These are phyloP conservation scores for Psettodes erumei DNA, from an alignment of 2,113 vertebrate genomes.

Conservation along the genomic window DNA sequence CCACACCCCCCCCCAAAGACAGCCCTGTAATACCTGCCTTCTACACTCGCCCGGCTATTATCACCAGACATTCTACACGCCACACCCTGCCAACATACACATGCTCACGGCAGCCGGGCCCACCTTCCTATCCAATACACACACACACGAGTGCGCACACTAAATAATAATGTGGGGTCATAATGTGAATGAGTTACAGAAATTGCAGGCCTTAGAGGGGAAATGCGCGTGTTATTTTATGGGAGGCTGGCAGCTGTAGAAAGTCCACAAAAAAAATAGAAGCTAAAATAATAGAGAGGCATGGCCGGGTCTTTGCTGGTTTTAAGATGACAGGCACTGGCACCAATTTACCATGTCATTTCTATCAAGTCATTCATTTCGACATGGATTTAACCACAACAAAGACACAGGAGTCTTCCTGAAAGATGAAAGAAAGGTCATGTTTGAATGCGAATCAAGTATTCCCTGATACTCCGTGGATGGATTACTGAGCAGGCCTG, in stretches of 20 bases:
- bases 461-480: background rate
- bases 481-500: background rate
- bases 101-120: conserved; percentile 51
- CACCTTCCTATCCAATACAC: conserved; percentile 65
- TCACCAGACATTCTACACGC: conserved; percentile 68
- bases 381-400: conserved; percentile 28
- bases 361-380: conserved; percentile 42
- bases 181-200: conserved; percentile 71
- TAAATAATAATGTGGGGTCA: conserved; percentile 79
- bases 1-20: conserved; percentile 56
- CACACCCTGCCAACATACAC: conserved; percentile 78
- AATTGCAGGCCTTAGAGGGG: conserved; percentile 71
- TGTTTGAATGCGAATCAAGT: conserved; percentile 47
- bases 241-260: conserved; percentile 71
- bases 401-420: conserved; percentile 9
- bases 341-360: conserved; percentile 41
- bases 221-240: conserved; percentile 79
- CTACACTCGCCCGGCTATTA: conserved; percentile 73
- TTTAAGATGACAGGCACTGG: conserved; percentile 54
- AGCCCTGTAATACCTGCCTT: conserved; percentile 79
- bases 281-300: conserved; percentile 66
- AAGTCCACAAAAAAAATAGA: conserved; percentile 49
- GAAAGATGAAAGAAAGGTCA: background rate
- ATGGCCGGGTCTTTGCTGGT: conserved; percentile 27
- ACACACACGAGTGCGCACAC: conserved; percentile 65